These are phyloP conservation scores for Pseudomugil tenellus DNA, from an alignment of 2,797 vertebrate genomes.

Conservation along the genomic window DNA sequence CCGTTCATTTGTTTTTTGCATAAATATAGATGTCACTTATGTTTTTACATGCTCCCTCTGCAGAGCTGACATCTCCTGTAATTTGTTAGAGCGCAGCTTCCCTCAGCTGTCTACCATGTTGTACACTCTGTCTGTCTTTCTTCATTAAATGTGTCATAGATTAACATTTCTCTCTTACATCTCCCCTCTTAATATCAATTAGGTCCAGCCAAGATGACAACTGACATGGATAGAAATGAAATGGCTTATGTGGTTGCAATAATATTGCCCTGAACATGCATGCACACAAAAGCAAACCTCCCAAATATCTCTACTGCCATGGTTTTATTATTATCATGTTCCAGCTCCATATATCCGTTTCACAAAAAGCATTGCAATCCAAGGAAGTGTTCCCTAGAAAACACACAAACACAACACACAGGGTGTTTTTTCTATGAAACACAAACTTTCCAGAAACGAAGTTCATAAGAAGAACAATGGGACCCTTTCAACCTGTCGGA, in stretches of 20 bases:
- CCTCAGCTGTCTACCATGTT: too few relatives aligned
- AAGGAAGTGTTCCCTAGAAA: background rate
- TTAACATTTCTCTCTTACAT: background rate
- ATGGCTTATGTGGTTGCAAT: too few relatives aligned
- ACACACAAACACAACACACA: slow-evolving; percentile 12
- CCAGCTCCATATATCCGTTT: background rate
- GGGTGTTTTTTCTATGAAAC: slow-evolving; percentile 25
- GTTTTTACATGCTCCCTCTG: background rate
- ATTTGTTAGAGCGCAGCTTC: too few relatives aligned
- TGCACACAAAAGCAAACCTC: too few relatives aligned
- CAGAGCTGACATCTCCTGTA: too few relatives aligned
- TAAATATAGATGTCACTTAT: background rate
- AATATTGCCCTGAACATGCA: too few relatives aligned
- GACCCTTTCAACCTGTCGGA: slow-evolving; percentile 41
- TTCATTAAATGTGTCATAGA: too few relatives aligned
- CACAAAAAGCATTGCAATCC: background rate
- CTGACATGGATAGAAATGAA: background rate
- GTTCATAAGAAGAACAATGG: slow-evolving; percentile 53
- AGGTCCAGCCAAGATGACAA: background rate
- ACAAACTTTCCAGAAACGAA: slow-evolving; percentile 8
- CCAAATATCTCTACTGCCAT: too few relatives aligned
- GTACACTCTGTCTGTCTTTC: background rate
- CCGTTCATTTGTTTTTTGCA: background rate
- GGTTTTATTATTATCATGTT: background rate
- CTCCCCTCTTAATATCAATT: background rate